A percentile compares a stretch with the other conserved stretches of the same genome.
Conservation (phyloP, 2,113 vertebrate species). For the Gobio gobio region DNA sequence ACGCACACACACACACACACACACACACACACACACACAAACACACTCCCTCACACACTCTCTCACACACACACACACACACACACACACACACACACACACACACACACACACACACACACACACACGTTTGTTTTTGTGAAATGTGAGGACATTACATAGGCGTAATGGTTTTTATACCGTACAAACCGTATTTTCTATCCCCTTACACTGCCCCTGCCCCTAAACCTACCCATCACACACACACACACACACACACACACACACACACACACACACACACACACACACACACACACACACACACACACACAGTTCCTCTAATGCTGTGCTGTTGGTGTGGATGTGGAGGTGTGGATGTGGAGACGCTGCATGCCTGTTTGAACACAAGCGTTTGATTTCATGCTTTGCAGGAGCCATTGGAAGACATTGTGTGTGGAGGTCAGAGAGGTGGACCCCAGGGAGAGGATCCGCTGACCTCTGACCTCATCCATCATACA, state of each 20-base stretch:
- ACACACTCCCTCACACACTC: no score
- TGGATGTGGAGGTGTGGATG: not conserved
- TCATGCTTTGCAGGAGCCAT: slow-evolving; percentile 25
- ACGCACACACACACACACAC: no score
- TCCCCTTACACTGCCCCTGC: no score
- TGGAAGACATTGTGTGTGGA: slow-evolving; percentile 59
- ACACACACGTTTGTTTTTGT: no score
- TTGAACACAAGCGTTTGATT: slow-evolving; percentile 30
- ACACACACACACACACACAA: no score
- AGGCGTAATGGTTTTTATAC: no score
- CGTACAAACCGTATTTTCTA: no score
- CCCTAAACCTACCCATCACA: no score
- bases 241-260: not conserved
- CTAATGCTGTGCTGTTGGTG: not conserved
- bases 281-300: not conserved
- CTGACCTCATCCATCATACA: slow-evolving; percentile 83
- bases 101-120: no score
- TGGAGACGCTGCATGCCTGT: not conserved
- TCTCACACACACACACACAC: no score
- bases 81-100: no score
- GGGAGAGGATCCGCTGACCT: slow-evolving; percentile 77
- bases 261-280: not conserved
- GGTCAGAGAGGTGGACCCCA: slow-evolving; percentile 76
- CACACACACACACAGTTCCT: not conserved
- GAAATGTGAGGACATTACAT: no score